Evolutionary conservation across 2,888 invertebrate species (phyloP), one percentile per base, ranked within the genome.

Genomic region (Abrostola tripartita): DNA sequence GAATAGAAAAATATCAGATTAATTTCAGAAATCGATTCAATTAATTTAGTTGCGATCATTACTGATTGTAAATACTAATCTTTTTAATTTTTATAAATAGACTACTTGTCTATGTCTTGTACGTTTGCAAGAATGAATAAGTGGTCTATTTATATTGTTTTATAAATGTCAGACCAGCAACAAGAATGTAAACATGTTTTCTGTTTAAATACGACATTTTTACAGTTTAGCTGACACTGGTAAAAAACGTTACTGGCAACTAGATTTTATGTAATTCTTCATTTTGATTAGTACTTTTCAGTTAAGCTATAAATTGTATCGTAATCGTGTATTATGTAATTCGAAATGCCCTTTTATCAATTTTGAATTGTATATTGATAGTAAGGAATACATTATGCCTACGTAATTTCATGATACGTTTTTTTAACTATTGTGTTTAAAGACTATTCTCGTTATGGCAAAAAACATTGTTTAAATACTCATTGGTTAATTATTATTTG

Each of bases 391-490:
- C 62, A 58, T 59, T 53, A 11, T 61, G 59, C 44, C 49, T 71
- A 40, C 49, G 47, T 38, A 60, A 24, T 24, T 63, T 8, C 35
- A 37, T 52, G 51, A 50, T 51, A 58, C 44, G 44, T 42, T n/a
- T 49, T 71, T 53, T 55, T 61, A 12, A 12, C 55, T 47, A 37
- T 58, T 50, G 42, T 24, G 4, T 37, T 62, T 57, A 44, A 65
- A 70, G 14, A 73, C 37, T 64, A 63, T 62, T 74, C 69, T 61
- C 37, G 69, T 67, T 71, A 67, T 71, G 51, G 41, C 64, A 72
- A 69, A 57, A 67, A 74, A 74, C 74, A 73, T 65, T 74, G 65
- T 66, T 79, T 71, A 78, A 88, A 89, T 89, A 89, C 89, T 89
- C 89, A 88, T 85, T 68, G 78, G 74, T 83, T 81, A 78, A 79